Conservation (phyloP, 2,888 invertebrate species). For the Pimpla rufipes region DNA sequence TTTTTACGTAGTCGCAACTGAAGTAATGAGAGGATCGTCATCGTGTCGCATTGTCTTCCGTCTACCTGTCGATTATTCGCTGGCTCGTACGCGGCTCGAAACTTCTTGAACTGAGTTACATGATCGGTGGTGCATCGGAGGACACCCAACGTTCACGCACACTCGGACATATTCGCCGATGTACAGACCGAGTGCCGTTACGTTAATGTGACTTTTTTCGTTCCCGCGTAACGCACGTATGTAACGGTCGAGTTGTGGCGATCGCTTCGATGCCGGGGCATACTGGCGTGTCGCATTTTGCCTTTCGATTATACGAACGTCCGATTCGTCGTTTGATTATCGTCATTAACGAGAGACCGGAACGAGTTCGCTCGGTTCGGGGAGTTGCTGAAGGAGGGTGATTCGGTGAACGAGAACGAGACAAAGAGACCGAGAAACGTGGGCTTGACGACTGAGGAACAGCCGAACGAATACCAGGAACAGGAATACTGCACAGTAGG, state of each 20-base stretch:
- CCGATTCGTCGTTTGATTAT: constrained; percentile 63
- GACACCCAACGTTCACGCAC: constrained; percentile 10
- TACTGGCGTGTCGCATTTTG: constrained; percentile 75
- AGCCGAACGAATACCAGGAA: not conserved
- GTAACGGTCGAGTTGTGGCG: constrained; percentile 83
- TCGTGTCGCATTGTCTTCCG: not conserved
- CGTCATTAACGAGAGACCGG: constrained; percentile 64
- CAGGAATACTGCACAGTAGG: not conserved
- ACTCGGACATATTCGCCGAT: constrained; percentile 53
- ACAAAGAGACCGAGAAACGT: constrained; percentile 49
- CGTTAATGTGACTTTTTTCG: constrained; percentile 82
- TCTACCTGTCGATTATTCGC: not conserved
- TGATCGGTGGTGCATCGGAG: constrained; percentile 11
- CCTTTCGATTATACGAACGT: constrained; percentile 66
- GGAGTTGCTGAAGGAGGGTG: not conserved
- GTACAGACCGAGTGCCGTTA: constrained; percentile 80
- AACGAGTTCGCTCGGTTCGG: constrained; percentile 28
- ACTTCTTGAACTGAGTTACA: not conserved
- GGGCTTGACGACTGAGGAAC: too few relatives aligned
- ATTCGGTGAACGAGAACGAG: constrained; percentile 56
- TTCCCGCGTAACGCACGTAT: constrained; percentile 76
- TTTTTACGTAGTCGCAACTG: not conserved
- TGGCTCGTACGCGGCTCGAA: not conserved
- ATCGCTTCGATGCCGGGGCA: constrained; percentile 67
- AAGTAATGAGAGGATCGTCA: not conserved